phyloP scores from a whole-genome alignment of 2,888 invertebrate genomes.

The Stenodera caucasica region DNA sequence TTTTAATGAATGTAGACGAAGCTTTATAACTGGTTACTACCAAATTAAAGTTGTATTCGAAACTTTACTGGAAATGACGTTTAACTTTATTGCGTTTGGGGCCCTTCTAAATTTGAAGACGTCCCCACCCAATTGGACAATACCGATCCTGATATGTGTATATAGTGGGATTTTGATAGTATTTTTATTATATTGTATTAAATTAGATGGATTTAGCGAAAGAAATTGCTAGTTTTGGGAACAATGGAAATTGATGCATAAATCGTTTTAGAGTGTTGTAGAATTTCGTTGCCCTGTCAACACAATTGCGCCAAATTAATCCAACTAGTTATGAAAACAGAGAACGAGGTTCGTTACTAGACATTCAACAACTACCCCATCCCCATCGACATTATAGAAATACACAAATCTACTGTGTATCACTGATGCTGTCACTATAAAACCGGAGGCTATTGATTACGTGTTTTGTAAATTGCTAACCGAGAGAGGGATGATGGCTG shows the following conservation, averaged over 20 bases:
- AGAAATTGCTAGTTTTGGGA: neutral
- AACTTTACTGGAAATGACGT: slow-evolving; percentile 31
- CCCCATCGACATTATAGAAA: neutral
- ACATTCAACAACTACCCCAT: slow-evolving; percentile 35
- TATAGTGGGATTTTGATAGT: neutral
- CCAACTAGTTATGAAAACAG: slow-evolving; percentile 43
- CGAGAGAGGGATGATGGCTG: slow-evolving; percentile 19
- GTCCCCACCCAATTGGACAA: slow-evolving; percentile 4
- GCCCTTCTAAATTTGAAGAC: slow-evolving; percentile 7
- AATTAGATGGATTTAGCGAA: neutral
- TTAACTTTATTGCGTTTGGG: slow-evolving; percentile 30
- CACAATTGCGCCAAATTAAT: slow-evolving; percentile 48
- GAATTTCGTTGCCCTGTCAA: slow-evolving; percentile 1
- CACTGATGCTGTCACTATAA: slow-evolving; percentile 22
- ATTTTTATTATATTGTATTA: neutral
- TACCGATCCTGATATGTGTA: neutral
- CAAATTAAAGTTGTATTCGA: slow-evolving; percentile 33
- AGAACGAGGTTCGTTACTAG: slow-evolving; percentile 39
- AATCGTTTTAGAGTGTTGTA: neutral
- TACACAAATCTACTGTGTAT: slow-evolving; percentile 8
- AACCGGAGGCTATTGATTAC: slow-evolving; percentile 34
- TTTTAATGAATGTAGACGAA: slow-evolving; percentile 32
- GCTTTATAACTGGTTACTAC: slow-evolving; percentile 29
- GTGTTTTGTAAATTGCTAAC: slow-evolving; percentile 34
- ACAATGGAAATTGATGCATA: neutral